Base-by-base conservation (phyloP, 2,888 invertebrate genomes). In the Brenthis ino region DNA sequence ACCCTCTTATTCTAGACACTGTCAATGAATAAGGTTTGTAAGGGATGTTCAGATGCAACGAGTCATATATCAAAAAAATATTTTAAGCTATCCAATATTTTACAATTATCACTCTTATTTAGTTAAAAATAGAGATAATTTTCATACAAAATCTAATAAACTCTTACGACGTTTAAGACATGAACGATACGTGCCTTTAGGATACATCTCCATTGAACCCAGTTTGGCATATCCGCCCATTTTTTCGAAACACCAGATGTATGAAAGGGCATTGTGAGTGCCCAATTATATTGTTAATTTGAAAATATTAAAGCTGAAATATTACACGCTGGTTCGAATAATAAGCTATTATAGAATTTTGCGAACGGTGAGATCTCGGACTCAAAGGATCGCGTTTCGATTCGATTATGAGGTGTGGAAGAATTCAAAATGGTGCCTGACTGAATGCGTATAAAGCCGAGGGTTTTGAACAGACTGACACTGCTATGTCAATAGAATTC, bases 261-360 rank as follows among this genome's bases (percentile, higher is more conserved):
- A 83, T 85, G 81, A 80, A 83, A 84, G 84, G 77, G 78, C 81
- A 84, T 89, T 89, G 87, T 89, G 78, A 87, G 83, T 91, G 86
- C 91, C 91, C 93, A 92, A 92, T 93, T 93, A 92, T 92, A 91
- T 91, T 92, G 92, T 93, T 92, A 93, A 93, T 93, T 91, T 84
- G 82, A 89, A 89, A 92, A 91, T 91, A 91, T 89, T 85, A 86
- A 85, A 84, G 90, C 74, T 78, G 91, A 89, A 91, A 91, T 88
- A 85, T 85, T 83, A 91, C 88, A 90, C 91, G 85, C 79, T 89
- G 81, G 79, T 75, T 68, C 76, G 82, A 85, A 92, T 91, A 93
- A 93, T 93, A 91, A 91, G 91, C 90, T 78, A 89, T 91, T 89
- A 89, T 88, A 78, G 74, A 73, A 72, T 64, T 64, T 57, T 74